Base-by-base conservation (phyloP, 2,797 vertebrate genomes). In the Allochrocebus solatus region DNA sequence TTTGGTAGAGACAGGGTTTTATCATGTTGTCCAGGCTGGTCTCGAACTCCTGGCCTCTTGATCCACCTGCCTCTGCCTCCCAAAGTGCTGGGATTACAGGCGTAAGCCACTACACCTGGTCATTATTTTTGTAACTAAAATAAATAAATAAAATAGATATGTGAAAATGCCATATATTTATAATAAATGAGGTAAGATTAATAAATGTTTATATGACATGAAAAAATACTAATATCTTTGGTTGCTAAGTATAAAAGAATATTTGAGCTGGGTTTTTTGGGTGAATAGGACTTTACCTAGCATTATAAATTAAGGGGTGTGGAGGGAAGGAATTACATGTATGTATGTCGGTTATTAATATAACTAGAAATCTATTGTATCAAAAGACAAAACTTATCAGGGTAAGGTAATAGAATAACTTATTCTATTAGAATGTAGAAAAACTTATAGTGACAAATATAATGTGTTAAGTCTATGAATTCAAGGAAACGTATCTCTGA, bases 131-230 rank as follows among this genome's bases (percentile, higher is more conserved):
- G 39, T 67, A 95, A 76, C 8, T 84, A 84, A 80, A 89, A 48
- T 46, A 39, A 93, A 75, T 70, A 91, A 87, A 75, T 70, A 91
- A 87, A 84, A 75, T 26, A 83, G 12, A 94, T 85, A 72, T 92
- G 46, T 36, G 39, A 74, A 89, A 87, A 33, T 5, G 22, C 10
- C 30, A 30, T 75, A 81, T 57, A 59, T 81, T 86, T 93, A 75
- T 48, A 76, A 76, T 8, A 46, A 83, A 53, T 74, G 12, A 39
- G 22, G 70, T 36, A 72, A 86, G n/a, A 89, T 1, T 94, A 80
- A 50, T 78, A 85, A 90, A 64, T 79, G 17, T 17, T 86, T 82
- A 33, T 48, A 21, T 48, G 9, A 76, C 75, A 70, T 46, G 36
- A 36, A 61, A 93, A 92, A 96, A 92, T 46, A 50, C 26, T 48